Base-by-base conservation (phyloP, 2,888 invertebrate species). In the Epiblema foenella region DNA sequence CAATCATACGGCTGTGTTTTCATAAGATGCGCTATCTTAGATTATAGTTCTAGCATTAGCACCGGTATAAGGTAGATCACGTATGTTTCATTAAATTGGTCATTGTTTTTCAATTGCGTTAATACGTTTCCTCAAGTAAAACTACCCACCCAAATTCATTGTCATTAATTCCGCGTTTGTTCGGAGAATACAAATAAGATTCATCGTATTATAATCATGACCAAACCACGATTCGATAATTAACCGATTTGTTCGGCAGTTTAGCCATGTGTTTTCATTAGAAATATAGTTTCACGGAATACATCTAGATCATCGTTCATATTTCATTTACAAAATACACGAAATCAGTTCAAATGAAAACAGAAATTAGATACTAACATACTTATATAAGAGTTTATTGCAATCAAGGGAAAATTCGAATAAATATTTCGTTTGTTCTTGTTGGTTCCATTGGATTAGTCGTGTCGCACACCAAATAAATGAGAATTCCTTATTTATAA, bases 241-340 rank as follows among this genome's bases (percentile, higher is more conserved):
- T 66, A 51, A 49, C 46, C 33, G 20, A 46, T 66, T 57, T 18
- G 29, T 8, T 58, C 33, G 15, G 66, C 46, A 46, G 33, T 57
- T 66, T 56, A 56, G n/a, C 8, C 18, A 24, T 46, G 56, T 33
- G 56, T 65, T 24, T 66, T 46, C 17, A 29, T 18, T 29, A 10
- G 20, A 46, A 57, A 63, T 18, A 49, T 66, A 18, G 29, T 57
- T 57, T 46, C 46, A 46, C 57, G 33, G 33, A 56, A 46, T 46
- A n/a, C n/a, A 5, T 46, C 46, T 46, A 7, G n/a, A 46, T n/a
- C 15, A n/a, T 46, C 15, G 7, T 15, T 15, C 42, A 42, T 11
- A 42, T 12, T 15, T 39, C 12, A 12, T 15, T 42, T 42, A 42
- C 11, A 5, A 42, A 42, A 12, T 15, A 42, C 42, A 42, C 7